These are phyloP conservation scores for Lasius fuliginosus DNA, from an alignment of 2,888 invertebrate species.

Conservation along the genomic window DNA sequence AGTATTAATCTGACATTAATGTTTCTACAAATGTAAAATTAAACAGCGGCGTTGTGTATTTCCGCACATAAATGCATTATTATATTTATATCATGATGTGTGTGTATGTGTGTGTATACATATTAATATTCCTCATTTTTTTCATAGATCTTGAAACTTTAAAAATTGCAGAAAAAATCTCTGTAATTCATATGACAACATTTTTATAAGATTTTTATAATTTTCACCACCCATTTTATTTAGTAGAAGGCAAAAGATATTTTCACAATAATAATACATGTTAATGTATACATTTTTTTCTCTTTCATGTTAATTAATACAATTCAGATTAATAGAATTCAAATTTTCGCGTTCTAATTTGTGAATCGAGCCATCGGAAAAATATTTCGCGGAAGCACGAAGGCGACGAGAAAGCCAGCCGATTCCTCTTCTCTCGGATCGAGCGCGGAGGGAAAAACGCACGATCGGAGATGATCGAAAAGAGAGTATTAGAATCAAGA, in stretches of 20 bases:
- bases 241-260: not conserved
- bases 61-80: not conserved
- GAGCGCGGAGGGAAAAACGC: not conserved
- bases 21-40: not conserved
- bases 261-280: not conserved
- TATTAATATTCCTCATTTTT: not conserved
- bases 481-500: slow-evolving; percentile 54
- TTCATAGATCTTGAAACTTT: not conserved
- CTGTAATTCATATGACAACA: not conserved
- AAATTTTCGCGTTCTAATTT: slow-evolving; percentile 5
- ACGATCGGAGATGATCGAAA: slow-evolving; percentile 33
- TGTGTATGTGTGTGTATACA: not conserved
- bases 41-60: not conserved
- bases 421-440: slow-evolving; percentile 7
- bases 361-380: slow-evolving; percentile 5
- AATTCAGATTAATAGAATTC: not conserved
- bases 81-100: not conserved
- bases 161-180: not conserved
- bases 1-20: not conserved
- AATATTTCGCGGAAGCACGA: slow-evolving; percentile 20
- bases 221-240: not conserved
- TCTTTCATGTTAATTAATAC: not conserved
- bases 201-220: not conserved
- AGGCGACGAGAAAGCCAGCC: slow-evolving; percentile 33
- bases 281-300: not conserved